Percentiles rank a stretch among this genome's conserved stretches.
Evolutionary conservation across 2,113 vertebrate genomes (phyloP).

Genomic region (Takifugu flavidus): DNA sequence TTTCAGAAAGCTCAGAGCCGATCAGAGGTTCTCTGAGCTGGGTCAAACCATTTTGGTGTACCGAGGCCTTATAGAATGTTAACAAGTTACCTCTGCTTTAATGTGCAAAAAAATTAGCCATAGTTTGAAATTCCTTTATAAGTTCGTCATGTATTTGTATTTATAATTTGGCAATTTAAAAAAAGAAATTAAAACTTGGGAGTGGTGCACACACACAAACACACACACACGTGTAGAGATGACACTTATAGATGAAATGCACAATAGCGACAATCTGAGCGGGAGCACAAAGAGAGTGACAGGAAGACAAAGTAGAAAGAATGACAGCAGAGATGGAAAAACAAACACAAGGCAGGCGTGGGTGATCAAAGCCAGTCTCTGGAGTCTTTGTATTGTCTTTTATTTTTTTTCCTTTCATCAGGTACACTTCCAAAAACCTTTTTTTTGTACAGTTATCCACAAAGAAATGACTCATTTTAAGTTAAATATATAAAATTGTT

Average conservation of each 20-base stretch:
- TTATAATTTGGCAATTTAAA: too few relatives aligned
- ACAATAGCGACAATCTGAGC: slow-evolving; percentile 25
- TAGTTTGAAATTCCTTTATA: too few relatives aligned
- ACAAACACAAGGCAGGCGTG: slow-evolving; percentile 39
- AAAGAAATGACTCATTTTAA: slow-evolving; percentile 8
- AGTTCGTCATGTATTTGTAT: too few relatives aligned
- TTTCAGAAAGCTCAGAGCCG: too few relatives aligned
- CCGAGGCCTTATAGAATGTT: too few relatives aligned
- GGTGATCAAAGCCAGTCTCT: slow-evolving; percentile 35
- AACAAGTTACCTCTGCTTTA: too few relatives aligned
- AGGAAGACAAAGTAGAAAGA: slow-evolving; percentile 51
- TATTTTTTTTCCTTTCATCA: slow-evolving; percentile 38
- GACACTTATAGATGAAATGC: slow-evolving; percentile 14
- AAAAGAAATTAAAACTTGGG: neutral
- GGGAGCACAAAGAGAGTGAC: slow-evolving; percentile 37
- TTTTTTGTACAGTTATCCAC: slow-evolving; percentile 6
- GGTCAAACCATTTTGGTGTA: too few relatives aligned
- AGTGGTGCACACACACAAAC: slow-evolving; percentile 7
- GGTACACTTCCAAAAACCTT: slow-evolving; percentile 22
- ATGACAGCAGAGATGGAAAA: slow-evolving; percentile 39
- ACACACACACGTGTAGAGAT: slow-evolving; percentile 8
- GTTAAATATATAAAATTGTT: too few relatives aligned
- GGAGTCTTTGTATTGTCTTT: slow-evolving; percentile 33
- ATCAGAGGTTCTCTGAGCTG: too few relatives aligned
- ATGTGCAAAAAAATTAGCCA: too few relatives aligned